Base-by-base conservation (phyloP, 2,113 vertebrate species). In the Canis aureus region DNA sequence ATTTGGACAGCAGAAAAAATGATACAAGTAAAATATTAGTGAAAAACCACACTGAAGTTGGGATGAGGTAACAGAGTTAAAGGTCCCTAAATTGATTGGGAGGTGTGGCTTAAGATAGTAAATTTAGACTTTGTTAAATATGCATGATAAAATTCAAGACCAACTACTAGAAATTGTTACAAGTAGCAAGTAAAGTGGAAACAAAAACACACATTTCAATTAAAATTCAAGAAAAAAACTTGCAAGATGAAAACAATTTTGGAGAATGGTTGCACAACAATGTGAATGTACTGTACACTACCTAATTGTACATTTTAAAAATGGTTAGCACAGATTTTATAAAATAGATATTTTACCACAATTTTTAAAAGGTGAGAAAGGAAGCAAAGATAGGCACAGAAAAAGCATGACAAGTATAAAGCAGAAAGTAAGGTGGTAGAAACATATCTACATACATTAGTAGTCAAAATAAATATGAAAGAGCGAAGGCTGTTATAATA, bases 61-160 rank as follows among this genome's bases (percentile, higher is more conserved):
- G 19, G 4, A 93, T 67, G 10, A 93, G 6, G 22, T 60, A 67
- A 73, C 0, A 78, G n/a, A 87, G 35, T 73, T 86, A 78, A 71
- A 78, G 25, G 11, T 35, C 29, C 43, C 90, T 86, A 78, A 74
- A 22, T 29, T 69, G 11, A 38, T 59, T 59, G 29, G 35, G n/a
- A 51, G 13, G 20, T 35, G 17, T 32, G 13, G 35, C 8, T 93
- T 59, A 66, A 64, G 19, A 90, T 57, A 88, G 19, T 95, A 64
- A 69, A 84, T 27, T 95, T 38, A 64, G 57, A 74, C 15, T 64
- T 43, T 82, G 22, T 76, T 85, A 81, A 92, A 89, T 53, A 88
- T 43, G 22, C 4, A 94, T 10, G 27, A 92, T 66, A 94, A 92
- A 92, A 82, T 57, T 80, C 19, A 97, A 62, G 81, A 71, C n/a